phyloP scores from a whole-genome alignment of 2,888 invertebrate genomes.

The Tridacna gigas region DNA sequence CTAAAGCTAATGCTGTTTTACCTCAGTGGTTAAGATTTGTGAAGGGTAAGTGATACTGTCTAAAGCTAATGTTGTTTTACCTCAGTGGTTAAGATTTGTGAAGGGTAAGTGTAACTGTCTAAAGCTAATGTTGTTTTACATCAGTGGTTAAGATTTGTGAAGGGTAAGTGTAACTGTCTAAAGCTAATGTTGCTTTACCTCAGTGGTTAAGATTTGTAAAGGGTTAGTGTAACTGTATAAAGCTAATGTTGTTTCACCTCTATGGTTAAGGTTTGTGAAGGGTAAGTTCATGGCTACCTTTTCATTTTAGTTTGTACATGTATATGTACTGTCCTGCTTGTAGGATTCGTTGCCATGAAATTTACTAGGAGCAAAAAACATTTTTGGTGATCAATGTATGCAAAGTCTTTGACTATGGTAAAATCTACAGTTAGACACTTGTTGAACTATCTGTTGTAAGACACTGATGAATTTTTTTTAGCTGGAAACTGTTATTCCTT shows the following conservation, averaged over 20 bases:
- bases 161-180: slow-evolving; percentile 91
- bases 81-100: slow-evolving; percentile 97
- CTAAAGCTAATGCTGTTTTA: slow-evolving; percentile 94
- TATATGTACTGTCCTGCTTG: too few species aligned
- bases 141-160: slow-evolving; percentile 97
- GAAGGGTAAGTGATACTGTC: slow-evolving; percentile 92
- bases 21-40: slow-evolving; percentile 98
- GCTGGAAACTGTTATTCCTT: too few species aligned
- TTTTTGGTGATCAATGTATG: too few species aligned
- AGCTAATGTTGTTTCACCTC: slow-evolving; percentile 95
- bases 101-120: slow-evolving; percentile 91
- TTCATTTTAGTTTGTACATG: too few species aligned
- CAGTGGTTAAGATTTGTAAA: slow-evolving; percentile 98
- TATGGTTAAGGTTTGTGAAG: slow-evolving; percentile 97
- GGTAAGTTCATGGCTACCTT: slow-evolving; percentile 87
- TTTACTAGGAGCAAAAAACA: too few species aligned
- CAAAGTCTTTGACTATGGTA: too few species aligned
- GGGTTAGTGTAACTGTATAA: slow-evolving; percentile 91
- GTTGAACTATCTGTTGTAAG: too few species aligned
- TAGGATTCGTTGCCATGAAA: too few species aligned
- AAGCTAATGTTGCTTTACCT: slow-evolving; percentile 95
- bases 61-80: slow-evolving; percentile 94
- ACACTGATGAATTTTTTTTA: too few species aligned
- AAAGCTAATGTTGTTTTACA: slow-evolving; percentile 96
- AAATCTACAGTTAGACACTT: too few species aligned